Base-by-base conservation (phyloP, 2,113 vertebrate genomes). In the Bagarius yarrelli region DNA sequence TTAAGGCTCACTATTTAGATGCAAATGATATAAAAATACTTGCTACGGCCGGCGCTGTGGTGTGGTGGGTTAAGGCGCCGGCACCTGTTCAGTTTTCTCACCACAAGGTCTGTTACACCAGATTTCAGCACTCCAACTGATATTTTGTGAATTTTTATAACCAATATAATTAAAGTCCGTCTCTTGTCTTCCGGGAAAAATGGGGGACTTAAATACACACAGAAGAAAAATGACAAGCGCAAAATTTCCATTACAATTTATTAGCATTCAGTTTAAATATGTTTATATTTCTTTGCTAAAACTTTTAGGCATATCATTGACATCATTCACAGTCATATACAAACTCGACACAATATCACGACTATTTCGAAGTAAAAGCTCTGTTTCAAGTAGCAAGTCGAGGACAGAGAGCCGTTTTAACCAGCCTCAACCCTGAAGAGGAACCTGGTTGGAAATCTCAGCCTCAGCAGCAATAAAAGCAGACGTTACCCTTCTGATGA, bases 201-300 rank as follows among this genome's bases (percentile, higher is more conserved):
- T 23, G 32, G 47, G n/a, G 9, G 9, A 50, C 1, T 36, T 18
- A 69, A 64, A 36, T 21, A 8, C 15, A 60, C 19, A 53, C 44
- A 15, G 84, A 85, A 85, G 88, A 57, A 30, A 85, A 64, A 34
- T 30, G 34, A 82, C 47, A 72, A 27, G 9, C 12, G 2, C 21
- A 56, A 83, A 76, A 88, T 83, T 76, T 86, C 59, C 80, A 87
- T 87, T 84, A 83, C 78, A 87, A 85, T 92, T 92, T 91, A 90
- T 91, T 73, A 89, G 87, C 85, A 87, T 88, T 73, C 76, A 27
- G 87, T 91, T 93, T 92, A 93, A 93, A 92, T 92, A 92, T 89
- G 90, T 91, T 86, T 88, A 67, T 86, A 85, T 80, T 89, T 86
- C 60, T 88, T 85, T 86, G 78, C 90, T 91, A 91, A 92, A 90